These are phyloP conservation scores for Melanotaenia maccullochi DNA, from an alignment of 2,797 vertebrate species.

Conservation along the genomic window DNA sequence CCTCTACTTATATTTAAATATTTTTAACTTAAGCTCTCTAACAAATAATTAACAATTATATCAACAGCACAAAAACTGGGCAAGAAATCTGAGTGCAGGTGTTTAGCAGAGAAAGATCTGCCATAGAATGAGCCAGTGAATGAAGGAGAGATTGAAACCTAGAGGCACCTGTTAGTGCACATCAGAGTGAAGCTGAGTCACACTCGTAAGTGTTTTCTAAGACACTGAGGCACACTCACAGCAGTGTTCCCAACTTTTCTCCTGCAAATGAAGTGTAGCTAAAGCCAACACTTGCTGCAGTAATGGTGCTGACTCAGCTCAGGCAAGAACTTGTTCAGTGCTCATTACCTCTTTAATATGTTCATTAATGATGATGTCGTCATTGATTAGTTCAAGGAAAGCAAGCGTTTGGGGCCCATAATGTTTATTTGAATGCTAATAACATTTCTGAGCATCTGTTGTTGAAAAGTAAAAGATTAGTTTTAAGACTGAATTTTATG, in stretches of 20 bases:
- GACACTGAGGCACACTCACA: conserved; percentile 31
- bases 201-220: conserved; percentile 33
- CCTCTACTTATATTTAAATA: neutral
- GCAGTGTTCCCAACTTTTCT: conserved; percentile 49
- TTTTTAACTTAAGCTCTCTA: neutral
- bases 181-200: conserved; percentile 36
- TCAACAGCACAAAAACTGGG: neutral
- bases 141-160: conserved; percentile 26
- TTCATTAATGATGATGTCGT: conserved; percentile 40
- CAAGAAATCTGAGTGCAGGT: conserved; percentile 3
- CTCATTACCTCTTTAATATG: conserved; percentile 11
- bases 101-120: conserved; percentile 3
- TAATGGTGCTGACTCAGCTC: conserved; percentile 54
- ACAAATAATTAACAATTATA: neutral
- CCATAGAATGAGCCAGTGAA: conserved; percentile 14
- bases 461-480: neutral
- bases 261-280: conserved; percentile 45
- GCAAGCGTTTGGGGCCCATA: conserved; percentile 9
- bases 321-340: conserved; percentile 22
- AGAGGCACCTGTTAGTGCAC: conserved; percentile 23
- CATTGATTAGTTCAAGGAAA: conserved; percentile 20
- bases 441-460: neutral
- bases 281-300: conserved; percentile 44
- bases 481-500: neutral
- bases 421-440: conserved; percentile 13